phyloP scores from a whole-genome alignment of 1,140 invertebrate genomes.

The Grapholita molesta region DNA sequence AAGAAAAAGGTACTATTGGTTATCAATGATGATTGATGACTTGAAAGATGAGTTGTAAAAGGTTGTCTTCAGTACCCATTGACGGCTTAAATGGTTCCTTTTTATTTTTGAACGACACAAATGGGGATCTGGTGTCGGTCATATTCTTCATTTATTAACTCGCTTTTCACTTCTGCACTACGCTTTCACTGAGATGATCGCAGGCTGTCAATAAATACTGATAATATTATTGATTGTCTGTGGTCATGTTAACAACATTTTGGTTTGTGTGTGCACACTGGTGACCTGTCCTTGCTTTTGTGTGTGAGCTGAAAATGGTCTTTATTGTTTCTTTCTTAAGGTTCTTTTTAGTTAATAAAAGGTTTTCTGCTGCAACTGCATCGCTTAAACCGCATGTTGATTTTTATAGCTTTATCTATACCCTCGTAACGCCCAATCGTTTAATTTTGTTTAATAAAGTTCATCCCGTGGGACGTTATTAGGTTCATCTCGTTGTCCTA shows the following conservation, averaged over 20 bases:
- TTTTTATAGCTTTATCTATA: not conserved
- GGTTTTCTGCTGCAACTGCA: not conserved
- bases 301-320: not conserved
- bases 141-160: not conserved
- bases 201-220: not conserved
- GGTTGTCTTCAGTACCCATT: not conserved
- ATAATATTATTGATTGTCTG: not conserved
- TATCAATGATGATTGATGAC: too few relatives aligned
- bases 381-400: not conserved
- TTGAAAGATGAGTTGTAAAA: not conserved
- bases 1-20: not conserved
- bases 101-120: not conserved
- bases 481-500: too few relatives aligned
- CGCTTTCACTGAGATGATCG: not conserved
- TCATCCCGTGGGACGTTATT: too few relatives aligned
- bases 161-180: slow-evolving; percentile 12
- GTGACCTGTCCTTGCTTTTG: not conserved
- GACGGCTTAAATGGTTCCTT: not conserved
- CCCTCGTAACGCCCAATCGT: too few relatives aligned
- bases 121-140: not conserved
- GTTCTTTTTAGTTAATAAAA: not conserved
- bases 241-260: not conserved
- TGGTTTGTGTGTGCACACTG: not conserved
- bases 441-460: too few relatives aligned
- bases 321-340: not conserved